Conservation (phyloP, 2,797 vertebrate species). For the Pteropus rufus region DNA sequence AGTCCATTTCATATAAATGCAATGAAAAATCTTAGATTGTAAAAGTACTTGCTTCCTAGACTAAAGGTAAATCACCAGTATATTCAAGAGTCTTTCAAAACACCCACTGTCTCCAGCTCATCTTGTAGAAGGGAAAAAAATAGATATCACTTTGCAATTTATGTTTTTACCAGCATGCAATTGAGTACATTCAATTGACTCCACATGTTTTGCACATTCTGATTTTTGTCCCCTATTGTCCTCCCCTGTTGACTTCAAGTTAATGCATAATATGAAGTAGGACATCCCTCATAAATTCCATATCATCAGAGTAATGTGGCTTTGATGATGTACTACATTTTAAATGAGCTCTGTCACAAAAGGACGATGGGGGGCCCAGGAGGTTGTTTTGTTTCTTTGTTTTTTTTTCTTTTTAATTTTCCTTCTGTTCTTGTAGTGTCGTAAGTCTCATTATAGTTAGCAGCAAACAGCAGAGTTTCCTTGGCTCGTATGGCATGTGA, state of each 20-base stretch:
- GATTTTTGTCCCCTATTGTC: constrained; percentile 54
- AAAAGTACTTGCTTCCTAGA: background rate
- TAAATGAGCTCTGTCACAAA: constrained; percentile 66
- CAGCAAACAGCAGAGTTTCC: background rate
- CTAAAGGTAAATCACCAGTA: background rate
- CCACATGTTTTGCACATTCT: constrained; percentile 36
- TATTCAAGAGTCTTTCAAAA: background rate
- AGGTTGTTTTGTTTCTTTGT: background rate
- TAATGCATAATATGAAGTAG: constrained; percentile 55
- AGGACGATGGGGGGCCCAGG: constrained; percentile 36
- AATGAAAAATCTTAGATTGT: background rate
- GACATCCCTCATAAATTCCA: constrained; percentile 72
- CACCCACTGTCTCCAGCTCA: background rate
- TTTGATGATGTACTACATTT: constrained; percentile 63
- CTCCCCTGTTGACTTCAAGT: constrained; percentile 72
- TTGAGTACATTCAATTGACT: background rate
- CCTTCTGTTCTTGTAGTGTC: constrained; percentile 21
- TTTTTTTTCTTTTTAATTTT: background rate
- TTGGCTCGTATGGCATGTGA: background rate
- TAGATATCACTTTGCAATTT: background rate
- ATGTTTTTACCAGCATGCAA: background rate
- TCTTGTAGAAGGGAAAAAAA: background rate
- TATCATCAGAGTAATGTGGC: constrained; percentile 62
- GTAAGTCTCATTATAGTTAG: constrained; percentile 45
- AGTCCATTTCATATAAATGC: background rate